These are phyloP conservation scores for Scaptomyza montana DNA, from an alignment of 1,140 invertebrate species.

Conservation along the genomic window DNA sequence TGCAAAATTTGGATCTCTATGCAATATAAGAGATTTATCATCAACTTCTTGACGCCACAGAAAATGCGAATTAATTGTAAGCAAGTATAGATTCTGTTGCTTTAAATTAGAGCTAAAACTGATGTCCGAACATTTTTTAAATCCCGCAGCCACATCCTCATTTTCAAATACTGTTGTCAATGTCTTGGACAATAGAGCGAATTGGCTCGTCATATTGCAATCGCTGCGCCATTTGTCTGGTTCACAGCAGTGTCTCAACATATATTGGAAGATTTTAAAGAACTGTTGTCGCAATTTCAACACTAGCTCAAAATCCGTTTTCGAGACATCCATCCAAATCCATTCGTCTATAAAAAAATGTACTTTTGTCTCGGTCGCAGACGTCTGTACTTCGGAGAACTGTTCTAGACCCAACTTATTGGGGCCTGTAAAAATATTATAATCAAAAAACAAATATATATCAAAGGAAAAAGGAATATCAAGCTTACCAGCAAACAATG, in stretches of 20 bases:
- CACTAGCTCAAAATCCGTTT: constrained; percentile 87
- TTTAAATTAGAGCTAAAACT: constrained; percentile 36
- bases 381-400: constrained; percentile 13
- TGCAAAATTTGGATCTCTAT: constrained; percentile 1
- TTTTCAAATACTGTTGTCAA: constrained; percentile 48
- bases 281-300: constrained; percentile 91
- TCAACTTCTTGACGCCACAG: constrained; percentile 34
- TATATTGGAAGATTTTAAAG: constrained; percentile 84
- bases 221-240: constrained; percentile 45
- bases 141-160: constrained; percentile 52
- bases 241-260: constrained; percentile 54
- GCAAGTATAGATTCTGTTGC: constrained; percentile 40
- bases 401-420: constrained; percentile 27
- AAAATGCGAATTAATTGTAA: constrained; percentile 53
- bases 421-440: constrained; percentile 26
- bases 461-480: not conserved
- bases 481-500: constrained; percentile 85
- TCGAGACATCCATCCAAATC: constrained; percentile 90
- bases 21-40: not conserved
- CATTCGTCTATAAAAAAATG: constrained; percentile 88
- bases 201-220: not conserved
- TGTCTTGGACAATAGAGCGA: constrained; percentile 36
- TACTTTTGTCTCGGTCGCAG: constrained; percentile 12
- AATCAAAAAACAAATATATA: not conserved
- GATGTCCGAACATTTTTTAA: constrained; percentile 36